Conservation (phyloP, 92 coral and sea anemone genomes). For the Bergia puertoricense region DNA sequence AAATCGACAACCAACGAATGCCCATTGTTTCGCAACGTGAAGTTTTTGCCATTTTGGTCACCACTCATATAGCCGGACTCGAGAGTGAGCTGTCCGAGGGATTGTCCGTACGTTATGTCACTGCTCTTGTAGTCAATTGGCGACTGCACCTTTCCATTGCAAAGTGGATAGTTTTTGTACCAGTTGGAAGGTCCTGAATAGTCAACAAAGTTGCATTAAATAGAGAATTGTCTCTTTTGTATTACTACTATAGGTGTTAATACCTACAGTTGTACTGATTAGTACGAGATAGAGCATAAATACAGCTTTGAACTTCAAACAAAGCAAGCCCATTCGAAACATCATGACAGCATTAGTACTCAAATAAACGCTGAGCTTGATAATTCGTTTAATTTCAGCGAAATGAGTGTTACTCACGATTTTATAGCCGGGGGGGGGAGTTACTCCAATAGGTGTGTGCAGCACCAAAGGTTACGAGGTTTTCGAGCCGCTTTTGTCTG, state of each 20-base stretch:
- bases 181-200: constrained; percentile 53
- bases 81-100: constrained; percentile 33
- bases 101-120: constrained; percentile 8
- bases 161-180: background rate
- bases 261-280: too few relatives aligned
- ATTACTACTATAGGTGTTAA: background rate
- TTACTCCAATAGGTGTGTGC: too few relatives aligned
- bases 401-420: too few relatives aligned
- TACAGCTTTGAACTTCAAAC: too few relatives aligned
- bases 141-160: constrained; percentile 49
- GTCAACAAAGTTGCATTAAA: background rate
- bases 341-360: too few relatives aligned
- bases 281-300: too few relatives aligned
- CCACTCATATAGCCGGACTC: background rate
- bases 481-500: too few relatives aligned
- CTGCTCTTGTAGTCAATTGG: constrained; percentile 57
- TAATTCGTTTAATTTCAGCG: too few relatives aligned
- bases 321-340: too few relatives aligned
- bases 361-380: too few relatives aligned
- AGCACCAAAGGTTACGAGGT: too few relatives aligned
- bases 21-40: constrained; percentile 47
- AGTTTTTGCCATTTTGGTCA: background rate
- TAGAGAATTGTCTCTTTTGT: background rate
- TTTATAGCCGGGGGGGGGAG: too few relatives aligned
- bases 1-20: constrained; percentile 14